phyloP scores from a whole-genome alignment of 2,888 invertebrate genomes.

The Drosophila anomelani region DNA sequence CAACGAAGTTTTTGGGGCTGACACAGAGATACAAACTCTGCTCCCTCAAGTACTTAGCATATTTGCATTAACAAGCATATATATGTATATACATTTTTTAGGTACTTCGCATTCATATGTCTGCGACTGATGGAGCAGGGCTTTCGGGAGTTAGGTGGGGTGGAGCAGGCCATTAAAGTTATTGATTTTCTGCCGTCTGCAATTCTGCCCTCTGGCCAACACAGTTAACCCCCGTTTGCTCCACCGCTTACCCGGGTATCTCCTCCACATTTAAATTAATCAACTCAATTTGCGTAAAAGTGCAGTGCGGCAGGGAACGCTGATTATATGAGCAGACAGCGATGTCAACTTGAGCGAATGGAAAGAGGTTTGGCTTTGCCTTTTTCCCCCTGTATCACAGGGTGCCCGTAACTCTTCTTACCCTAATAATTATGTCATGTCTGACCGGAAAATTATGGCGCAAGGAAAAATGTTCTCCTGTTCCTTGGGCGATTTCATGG shows the following conservation, averaged over 20 bases:
- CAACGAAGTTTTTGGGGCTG: constrained; percentile 32
- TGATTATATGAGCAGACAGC: constrained; percentile 38
- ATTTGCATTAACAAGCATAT: constrained; percentile 69
- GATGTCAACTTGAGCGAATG: constrained; percentile 29
- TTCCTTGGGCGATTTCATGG: constrained; percentile 66
- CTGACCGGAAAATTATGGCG: constrained; percentile 54
- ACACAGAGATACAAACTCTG: constrained; percentile 10
- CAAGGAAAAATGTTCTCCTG: constrained; percentile 14
- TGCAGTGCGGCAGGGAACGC: constrained; percentile 47
- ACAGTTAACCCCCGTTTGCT: constrained; percentile 47
- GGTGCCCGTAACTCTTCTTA: constrained; percentile 21
- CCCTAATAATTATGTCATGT: constrained; percentile 75
- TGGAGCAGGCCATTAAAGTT: constrained; percentile 65
- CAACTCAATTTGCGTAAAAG: constrained; percentile 76
- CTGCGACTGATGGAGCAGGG: constrained; percentile 41
- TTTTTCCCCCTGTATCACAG: background rate
- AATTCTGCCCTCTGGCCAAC: constrained; percentile 75
- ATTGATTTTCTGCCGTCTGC: constrained; percentile 79
- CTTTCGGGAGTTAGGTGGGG: constrained; percentile 20
- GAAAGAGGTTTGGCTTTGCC: background rate
- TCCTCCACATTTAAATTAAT: constrained; percentile 73
- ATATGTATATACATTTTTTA: constrained; percentile 33
- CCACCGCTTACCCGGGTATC: constrained; percentile 2
- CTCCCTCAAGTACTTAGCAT: constrained; percentile 63
- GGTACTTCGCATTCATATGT: constrained; percentile 27